Percentiles rank a stretch among this genome's conserved stretches.
Conservation (phyloP, 1,140 invertebrate genomes). For the Drosophila chauvacae region DNA sequence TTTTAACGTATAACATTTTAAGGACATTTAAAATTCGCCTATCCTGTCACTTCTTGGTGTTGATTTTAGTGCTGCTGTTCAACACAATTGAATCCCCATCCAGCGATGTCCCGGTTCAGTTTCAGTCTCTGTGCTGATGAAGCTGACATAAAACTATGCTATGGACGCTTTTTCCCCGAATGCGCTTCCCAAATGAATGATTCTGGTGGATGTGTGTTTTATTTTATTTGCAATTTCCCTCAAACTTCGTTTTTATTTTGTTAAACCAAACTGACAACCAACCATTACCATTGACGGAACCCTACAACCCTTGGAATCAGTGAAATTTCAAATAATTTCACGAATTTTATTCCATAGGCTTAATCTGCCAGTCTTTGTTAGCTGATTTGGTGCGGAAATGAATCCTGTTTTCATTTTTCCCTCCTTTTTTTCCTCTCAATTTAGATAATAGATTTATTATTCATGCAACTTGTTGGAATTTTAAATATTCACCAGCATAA, state of each 20-base stretch:
- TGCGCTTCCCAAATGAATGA: slow-evolving; percentile 60
- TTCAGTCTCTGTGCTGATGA: slow-evolving; percentile 60
- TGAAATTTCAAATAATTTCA: slow-evolving; percentile 75
- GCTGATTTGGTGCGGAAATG: slow-evolving; percentile 54
- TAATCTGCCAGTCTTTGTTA: slow-evolving; percentile 40
- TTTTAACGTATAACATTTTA: not conserved
- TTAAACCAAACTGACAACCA: slow-evolving; percentile 62
- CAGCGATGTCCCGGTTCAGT: slow-evolving; percentile 39
- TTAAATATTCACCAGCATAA: not conserved
- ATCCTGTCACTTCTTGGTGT: not conserved
- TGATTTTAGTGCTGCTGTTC: slow-evolving; percentile 48
- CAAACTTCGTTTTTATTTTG: slow-evolving; percentile 18
- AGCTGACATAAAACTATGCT: slow-evolving; percentile 78
- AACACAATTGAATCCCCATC: slow-evolving; percentile 59
- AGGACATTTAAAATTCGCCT: slow-evolving; percentile 15
- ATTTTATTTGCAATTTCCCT: slow-evolving; percentile 25
- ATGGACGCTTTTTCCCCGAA: slow-evolving; percentile 57
- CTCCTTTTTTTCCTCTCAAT: slow-evolving; percentile 8
- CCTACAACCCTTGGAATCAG: slow-evolving; percentile 19
- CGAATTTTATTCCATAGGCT: slow-evolving; percentile 56
- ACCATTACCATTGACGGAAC: slow-evolving; percentile 21
- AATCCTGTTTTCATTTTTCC: slow-evolving; percentile 20
- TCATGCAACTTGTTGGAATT: slow-evolving; percentile 9
- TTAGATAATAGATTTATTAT: slow-evolving; percentile 27
- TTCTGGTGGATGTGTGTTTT: slow-evolving; percentile 38